These are phyloP conservation scores for Sorex fumeus DNA, from an alignment of 2,113 vertebrate species.

Conservation along the genomic window DNA sequence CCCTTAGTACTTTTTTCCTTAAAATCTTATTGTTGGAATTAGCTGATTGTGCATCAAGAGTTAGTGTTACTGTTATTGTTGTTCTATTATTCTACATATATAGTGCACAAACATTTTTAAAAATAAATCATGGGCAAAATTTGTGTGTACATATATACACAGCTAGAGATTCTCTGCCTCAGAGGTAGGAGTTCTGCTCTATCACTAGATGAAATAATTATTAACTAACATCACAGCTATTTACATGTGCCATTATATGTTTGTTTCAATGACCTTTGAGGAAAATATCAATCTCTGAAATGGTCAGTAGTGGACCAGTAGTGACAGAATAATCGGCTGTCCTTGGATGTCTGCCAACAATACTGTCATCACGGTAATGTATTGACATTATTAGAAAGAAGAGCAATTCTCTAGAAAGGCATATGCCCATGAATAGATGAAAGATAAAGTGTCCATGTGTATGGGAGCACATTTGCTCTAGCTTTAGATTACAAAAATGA, in stretches of 20 bases:
- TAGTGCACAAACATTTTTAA: background rate
- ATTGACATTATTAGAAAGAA: background rate
- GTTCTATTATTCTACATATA: background rate
- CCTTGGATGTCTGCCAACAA: background rate
- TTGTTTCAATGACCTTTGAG: background rate
- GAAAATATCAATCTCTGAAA: background rate
- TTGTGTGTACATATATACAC: background rate
- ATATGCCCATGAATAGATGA: background rate
- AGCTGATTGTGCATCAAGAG: background rate
- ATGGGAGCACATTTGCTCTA: background rate
- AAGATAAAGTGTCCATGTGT: background rate
- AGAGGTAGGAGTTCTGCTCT: background rate
- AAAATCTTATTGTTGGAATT: background rate
- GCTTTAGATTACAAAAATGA: too few species aligned
- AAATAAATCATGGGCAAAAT: background rate
- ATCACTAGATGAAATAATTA: background rate
- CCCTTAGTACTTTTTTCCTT: background rate
- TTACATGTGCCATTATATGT: background rate
- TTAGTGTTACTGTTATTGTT: background rate
- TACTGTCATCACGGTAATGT: background rate
- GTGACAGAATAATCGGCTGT: background rate
- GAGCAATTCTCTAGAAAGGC: background rate
- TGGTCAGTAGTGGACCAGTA: background rate
- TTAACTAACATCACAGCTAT: background rate
- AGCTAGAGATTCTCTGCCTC: background rate